A percentile compares a stretch with the other conserved stretches of the same genome.
Evolutionary conservation across 2,888 invertebrate genomes (phyloP).

Genomic region (Drosophila cyrtoloma): DNA sequence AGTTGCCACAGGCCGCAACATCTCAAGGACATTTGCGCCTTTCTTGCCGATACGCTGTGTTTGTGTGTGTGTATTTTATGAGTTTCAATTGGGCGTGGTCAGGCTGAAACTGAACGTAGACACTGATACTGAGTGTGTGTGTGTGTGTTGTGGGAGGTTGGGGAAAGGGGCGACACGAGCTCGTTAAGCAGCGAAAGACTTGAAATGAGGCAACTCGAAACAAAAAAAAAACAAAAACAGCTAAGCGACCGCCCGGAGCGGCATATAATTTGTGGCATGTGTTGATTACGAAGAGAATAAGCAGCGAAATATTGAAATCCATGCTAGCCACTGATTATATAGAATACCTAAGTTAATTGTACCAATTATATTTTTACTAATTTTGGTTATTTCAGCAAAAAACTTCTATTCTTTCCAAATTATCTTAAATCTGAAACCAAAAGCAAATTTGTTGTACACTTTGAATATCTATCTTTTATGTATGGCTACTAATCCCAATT

Average conservation of each 20-base stretch:
- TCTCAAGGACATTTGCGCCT: constrained; percentile 65
- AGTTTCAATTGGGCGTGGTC: constrained; percentile 53
- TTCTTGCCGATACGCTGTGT: constrained; percentile 15
- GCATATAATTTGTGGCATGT: constrained; percentile 29
- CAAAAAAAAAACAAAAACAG: background rate
- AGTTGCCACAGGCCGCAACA: constrained; percentile 47
- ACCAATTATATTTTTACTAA: background rate
- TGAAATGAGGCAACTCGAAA: constrained; percentile 3
- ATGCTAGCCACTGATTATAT: constrained; percentile 6
- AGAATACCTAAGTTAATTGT: constrained; percentile 12
- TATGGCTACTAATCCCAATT: background rate
- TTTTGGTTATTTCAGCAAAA: background rate
- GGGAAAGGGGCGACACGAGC: background rate
- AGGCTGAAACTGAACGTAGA: constrained; percentile 15
- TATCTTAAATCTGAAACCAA: background rate
- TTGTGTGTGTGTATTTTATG: constrained; percentile 25
- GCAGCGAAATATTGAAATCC: constrained; percentile 4
- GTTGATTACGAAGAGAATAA: constrained; percentile 22
- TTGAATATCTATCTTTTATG: accelerated
- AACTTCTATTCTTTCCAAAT: background rate
- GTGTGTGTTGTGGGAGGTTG: background rate
- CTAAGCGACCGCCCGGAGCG: constrained; percentile 36
- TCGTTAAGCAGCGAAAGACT: constrained; percentile 36
- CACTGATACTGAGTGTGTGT: background rate
- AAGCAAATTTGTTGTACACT: background rate